phyloP scores from a whole-genome alignment of 2,888 invertebrate species.

The Tetropium fuscum region DNA sequence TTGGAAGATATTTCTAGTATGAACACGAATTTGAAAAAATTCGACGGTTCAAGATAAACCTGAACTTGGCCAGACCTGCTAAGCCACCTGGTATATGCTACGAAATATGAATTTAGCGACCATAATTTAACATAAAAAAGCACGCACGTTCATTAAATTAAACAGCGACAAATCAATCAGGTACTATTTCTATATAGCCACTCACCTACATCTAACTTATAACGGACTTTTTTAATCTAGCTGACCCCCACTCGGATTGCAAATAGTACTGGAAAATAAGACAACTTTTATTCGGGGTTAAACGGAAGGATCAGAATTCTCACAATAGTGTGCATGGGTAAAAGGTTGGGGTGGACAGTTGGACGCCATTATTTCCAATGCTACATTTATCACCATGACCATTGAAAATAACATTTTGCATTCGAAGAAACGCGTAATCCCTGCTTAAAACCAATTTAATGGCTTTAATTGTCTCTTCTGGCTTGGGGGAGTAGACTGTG shows the following conservation, averaged over 20 bases:
- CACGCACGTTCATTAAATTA: too few species aligned
- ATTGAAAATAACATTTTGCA: conserved; percentile 44
- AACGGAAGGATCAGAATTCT: conserved; percentile 15
- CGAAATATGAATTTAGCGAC: too few species aligned
- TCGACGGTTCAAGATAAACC: too few species aligned
- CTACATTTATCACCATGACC: conserved; percentile 32
- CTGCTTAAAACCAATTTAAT: conserved; percentile 56
- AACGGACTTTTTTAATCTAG: background rate
- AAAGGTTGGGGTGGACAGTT: conserved; percentile 39
- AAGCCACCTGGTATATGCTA: too few species aligned
- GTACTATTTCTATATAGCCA: too few species aligned
- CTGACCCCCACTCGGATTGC: background rate
- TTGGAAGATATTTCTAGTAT: too few species aligned
- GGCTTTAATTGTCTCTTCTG: conserved; percentile 55
- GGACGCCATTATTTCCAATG: conserved; percentile 20
- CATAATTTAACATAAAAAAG: too few species aligned
- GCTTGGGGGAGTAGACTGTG: conserved; percentile 31
- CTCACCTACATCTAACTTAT: too few species aligned
- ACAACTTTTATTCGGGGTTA: conserved; percentile 4
- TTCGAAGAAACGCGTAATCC: conserved; percentile 56
- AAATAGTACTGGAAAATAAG: conserved; percentile 3
- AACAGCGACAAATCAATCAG: too few species aligned
- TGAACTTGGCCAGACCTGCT: too few species aligned
- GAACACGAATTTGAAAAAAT: too few species aligned
- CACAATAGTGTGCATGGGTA: conserved; percentile 25